Evolutionary conservation across 2,888 invertebrate genomes (phyloP).

Genomic region (Gymnosoma rotundatum): DNA sequence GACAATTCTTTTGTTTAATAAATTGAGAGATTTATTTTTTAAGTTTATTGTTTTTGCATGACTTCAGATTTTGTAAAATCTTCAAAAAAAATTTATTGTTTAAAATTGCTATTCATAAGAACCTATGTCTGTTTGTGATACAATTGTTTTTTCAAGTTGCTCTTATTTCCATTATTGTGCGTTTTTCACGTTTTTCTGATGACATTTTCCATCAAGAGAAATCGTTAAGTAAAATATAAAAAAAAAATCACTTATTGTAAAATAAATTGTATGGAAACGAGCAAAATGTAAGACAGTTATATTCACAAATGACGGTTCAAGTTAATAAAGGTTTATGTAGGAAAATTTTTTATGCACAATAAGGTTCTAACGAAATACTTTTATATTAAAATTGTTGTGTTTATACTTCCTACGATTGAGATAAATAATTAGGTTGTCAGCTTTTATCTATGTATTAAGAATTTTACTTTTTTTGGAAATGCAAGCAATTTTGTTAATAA

Average conservation of each 20-base stretch:
- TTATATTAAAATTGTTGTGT: conserved; percentile 25
- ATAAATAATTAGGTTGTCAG: too few relatives aligned
- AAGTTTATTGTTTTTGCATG: conserved; percentile 29
- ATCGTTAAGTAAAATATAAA: conserved; percentile 32
- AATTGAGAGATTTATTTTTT: conserved; percentile 30
- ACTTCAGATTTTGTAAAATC: neutral
- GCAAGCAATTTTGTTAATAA: too few relatives aligned
- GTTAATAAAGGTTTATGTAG: conserved; percentile 10
- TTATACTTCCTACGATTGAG: neutral
- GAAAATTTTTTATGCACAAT: conserved; percentile 5
- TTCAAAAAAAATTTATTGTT: neutral
- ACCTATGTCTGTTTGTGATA: conserved; percentile 3
- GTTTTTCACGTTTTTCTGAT: conserved; percentile 24
- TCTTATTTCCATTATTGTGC: conserved; percentile 3
- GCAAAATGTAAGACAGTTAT: neutral
- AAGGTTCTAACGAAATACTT: conserved; percentile 1
- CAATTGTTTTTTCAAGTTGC: conserved; percentile 21
- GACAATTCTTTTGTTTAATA: neutral
- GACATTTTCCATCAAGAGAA: conserved; percentile 33
- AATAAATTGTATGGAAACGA: conserved; percentile 39
- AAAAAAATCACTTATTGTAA: conserved; percentile 23
- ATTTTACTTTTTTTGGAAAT: too few relatives aligned
- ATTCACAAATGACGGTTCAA: conserved; percentile 23
- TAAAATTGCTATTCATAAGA: conserved; percentile 33
- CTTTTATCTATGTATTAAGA: too few relatives aligned